phyloP scores from a whole-genome alignment of 2,888 invertebrate genomes.

The Lumbricus terrestris region DNA sequence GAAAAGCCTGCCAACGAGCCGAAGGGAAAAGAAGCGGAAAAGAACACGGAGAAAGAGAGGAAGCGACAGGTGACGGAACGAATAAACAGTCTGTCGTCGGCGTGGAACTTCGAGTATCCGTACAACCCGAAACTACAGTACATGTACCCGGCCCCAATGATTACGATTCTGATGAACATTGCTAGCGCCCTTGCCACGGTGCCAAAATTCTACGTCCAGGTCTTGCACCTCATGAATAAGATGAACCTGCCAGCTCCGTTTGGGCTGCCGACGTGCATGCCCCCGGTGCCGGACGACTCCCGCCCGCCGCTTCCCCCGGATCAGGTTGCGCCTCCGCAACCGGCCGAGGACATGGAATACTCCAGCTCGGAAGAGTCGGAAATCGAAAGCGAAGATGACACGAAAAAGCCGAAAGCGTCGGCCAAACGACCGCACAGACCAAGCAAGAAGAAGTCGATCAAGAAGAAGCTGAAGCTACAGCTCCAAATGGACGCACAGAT shows the following conservation, averaged over 20 bases:
- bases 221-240: slow-evolving; percentile 89
- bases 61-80: slow-evolving; percentile 22
- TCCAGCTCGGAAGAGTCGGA: slow-evolving; percentile 66
- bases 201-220: slow-evolving; percentile 76
- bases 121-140: slow-evolving; percentile 63
- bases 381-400: slow-evolving; percentile 63
- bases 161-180: slow-evolving; percentile 75
- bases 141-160: slow-evolving; percentile 76
- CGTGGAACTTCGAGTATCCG: slow-evolving; percentile 50
- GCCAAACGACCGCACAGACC: not conserved
- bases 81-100: slow-evolving; percentile 36
- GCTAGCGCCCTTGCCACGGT: slow-evolving; percentile 73
- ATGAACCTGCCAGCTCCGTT: slow-evolving; percentile 88
- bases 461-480: slow-evolving; percentile 30
- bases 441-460: slow-evolving; percentile 43
- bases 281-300: slow-evolving; percentile 31
- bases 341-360: slow-evolving; percentile 22
- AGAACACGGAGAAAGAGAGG: slow-evolving; percentile 23
- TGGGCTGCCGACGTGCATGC: slow-evolving; percentile 49
- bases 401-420: not conserved
- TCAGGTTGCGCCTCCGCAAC: not conserved
- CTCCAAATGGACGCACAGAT: slow-evolving; percentile 26
- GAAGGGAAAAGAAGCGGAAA: not conserved
- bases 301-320: slow-evolving; percentile 16
- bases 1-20: not conserved